Evolutionary conservation across 2,888 invertebrate species (phyloP), one percentile per base, ranked within the genome.

Genomic region (Danaus chrysippus): DNA sequence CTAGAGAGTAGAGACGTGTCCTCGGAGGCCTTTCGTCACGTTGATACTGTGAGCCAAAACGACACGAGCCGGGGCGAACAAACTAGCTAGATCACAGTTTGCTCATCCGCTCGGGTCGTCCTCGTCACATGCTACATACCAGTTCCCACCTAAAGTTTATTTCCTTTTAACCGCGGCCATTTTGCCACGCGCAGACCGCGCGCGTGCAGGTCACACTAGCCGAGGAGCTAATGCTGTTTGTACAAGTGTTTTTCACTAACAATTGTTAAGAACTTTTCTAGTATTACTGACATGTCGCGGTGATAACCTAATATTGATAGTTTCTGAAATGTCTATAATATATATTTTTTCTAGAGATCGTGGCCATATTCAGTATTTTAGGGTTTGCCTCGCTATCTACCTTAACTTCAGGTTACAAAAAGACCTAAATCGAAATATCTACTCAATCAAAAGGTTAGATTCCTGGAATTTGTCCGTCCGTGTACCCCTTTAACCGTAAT

Each of bases 11-110:
- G 69, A 74, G 75, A 77, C 79, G 76, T 75, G 78, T 74, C 67
- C 67, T 58, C 62, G 34, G 10, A 46, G 1, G 19, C n/a, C 49
- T 59, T 62, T 68, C 59, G 62, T 13, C 64, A 67, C 64, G 71
- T 44, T 62, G 71, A 61, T 56, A 70, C 56, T 62, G 76, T 84
- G 86, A 81, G 82, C 76, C 77, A 71, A 77, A 75, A 76, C 89
- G 87, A 91, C 91, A 86, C 91, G 91, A 91, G 91, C 88, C 90
- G 91, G 90, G 91, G 91, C 91, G 91, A 91, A 91, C 91, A 91
- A 91, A 91, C 91, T 91, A 84, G 78, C 75, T 69, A 73, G 66
- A 63, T 70, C 73, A 86, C 82, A 91, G 91, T 90, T 90, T 91
- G 91, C 83, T 88, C 91, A 89, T 80, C 91, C 90, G 91, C 91